Conservation (phyloP, 1,140 invertebrate genomes). For the Drusus annulatus region DNA sequence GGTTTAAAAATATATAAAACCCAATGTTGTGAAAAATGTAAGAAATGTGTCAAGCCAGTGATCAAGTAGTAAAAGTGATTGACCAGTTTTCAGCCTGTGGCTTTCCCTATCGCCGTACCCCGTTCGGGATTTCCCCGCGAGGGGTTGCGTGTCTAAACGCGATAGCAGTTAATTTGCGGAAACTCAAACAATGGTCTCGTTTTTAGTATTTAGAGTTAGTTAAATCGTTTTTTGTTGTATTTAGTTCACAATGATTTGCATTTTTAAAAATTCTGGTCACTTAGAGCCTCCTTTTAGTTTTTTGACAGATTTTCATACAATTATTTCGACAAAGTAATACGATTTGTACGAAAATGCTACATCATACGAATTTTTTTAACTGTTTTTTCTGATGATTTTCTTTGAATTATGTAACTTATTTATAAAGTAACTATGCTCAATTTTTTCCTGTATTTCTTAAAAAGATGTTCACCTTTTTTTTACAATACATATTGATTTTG, state of each 20-base stretch:
- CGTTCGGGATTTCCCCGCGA: too few relatives aligned
- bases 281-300: background rate
- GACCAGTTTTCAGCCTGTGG: background rate
- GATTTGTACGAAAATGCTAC: too few relatives aligned
- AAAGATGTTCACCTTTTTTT: too few relatives aligned
- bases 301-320: background rate
- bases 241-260: background rate
- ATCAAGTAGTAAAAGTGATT: conserved; percentile 13
- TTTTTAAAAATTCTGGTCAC: conserved; percentile 9
- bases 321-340: background rate
- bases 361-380: too few relatives aligned
- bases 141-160: conserved; percentile 32
- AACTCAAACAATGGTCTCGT: conserved; percentile 42
- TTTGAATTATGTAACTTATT: too few relatives aligned
- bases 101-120: background rate
- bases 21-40: too few relatives aligned
- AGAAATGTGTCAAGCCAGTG: background rate
- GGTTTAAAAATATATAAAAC: too few relatives aligned
- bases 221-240: conserved; percentile 33
- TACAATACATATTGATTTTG: too few relatives aligned
- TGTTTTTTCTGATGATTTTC: too few relatives aligned
- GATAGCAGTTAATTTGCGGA: conserved; percentile 46
- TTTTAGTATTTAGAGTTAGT: conserved; percentile 29
- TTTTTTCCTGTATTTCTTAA: too few relatives aligned
- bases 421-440: too few relatives aligned